phyloP scores from a whole-genome alignment of 2,888 invertebrate genomes.

The Pinctada fucata region DNA sequence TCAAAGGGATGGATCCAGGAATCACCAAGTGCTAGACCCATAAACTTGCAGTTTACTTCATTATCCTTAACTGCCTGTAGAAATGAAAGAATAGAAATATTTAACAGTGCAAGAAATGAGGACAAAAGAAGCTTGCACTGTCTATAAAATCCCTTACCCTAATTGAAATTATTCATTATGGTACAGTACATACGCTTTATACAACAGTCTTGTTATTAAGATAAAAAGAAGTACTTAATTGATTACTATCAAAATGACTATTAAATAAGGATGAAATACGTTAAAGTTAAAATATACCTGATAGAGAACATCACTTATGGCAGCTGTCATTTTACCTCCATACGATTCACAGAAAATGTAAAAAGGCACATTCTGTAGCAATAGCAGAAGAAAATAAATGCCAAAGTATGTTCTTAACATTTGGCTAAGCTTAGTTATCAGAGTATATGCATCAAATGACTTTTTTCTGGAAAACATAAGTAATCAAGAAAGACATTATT shows the following conservation, averaged over 20 bases:
- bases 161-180: no score
- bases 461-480: no score
- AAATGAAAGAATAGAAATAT: constrained; percentile 1
- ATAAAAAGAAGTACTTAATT: no score
- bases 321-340: constrained; percentile 94
- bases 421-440: no score
- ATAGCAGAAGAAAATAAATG: background rate
- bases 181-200: no score
- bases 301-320: constrained; percentile 81
- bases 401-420: no score
- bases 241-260: no score
- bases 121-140: no score
- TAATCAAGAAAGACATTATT: no score
- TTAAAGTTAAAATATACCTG: constrained; percentile 18
- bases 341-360: constrained; percentile 94
- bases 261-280: background rate
- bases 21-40: constrained; percentile 90
- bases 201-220: no score
- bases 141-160: no score
- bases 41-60: constrained; percentile 83
- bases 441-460: no score
- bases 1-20: constrained; percentile 94
- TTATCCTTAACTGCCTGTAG: constrained; percentile 82
- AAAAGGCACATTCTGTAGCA: constrained; percentile 82
- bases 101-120: background rate